Evolutionary conservation across 2,113 vertebrate genomes (phyloP).

Genomic region (Callocephalon fimbriatum): DNA sequence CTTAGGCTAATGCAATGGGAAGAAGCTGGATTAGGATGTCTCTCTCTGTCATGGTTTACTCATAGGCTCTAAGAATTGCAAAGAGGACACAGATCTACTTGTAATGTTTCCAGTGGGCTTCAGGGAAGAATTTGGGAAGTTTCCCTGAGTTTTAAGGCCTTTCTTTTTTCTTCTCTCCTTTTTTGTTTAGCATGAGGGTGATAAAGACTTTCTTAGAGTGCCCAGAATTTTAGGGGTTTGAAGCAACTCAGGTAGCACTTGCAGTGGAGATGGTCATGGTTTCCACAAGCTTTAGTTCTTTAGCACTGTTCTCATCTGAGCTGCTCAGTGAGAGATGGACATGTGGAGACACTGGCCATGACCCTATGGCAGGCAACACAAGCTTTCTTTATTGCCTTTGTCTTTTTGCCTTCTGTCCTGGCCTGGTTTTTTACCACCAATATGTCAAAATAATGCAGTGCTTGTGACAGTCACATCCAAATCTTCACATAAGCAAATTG

Average conservation of each 20-base stretch:
- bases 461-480: not conserved
- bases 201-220: not conserved
- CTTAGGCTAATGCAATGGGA: not conserved
- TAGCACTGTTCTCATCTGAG: not conserved
- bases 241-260: not conserved
- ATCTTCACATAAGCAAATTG: not conserved
- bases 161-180: not conserved
- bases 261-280: not conserved
- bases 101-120: not conserved
- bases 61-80: not conserved
- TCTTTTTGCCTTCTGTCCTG: too few relatives aligned
- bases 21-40: not conserved
- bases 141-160: not conserved
- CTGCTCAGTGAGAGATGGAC: not conserved
- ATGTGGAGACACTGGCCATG: fast-evolving
- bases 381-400: not conserved
- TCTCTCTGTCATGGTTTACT: not conserved
- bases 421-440: not conserved
- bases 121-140: not conserved
- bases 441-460: not conserved
- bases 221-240: not conserved
- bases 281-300: not conserved
- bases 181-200: not conserved
- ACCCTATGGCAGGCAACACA: not conserved
- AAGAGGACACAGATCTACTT: not conserved